Evolutionary conservation across 2,888 invertebrate genomes (phyloP).

Genomic region (Lucinisca nassula): DNA sequence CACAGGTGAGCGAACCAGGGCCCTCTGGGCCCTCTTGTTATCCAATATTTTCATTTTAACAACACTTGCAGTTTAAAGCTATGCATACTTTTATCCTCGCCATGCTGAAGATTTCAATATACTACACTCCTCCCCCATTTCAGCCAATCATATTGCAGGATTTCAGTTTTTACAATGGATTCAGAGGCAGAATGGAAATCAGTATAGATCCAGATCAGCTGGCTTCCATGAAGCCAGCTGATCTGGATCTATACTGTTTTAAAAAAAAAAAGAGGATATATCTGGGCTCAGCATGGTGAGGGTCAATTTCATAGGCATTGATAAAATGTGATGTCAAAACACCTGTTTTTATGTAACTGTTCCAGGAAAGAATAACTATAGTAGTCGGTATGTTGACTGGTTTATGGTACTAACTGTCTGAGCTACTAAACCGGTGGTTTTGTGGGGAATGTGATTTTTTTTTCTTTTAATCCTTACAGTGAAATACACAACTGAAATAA

Average conservation of each 20-base stretch:
- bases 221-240: neutral
- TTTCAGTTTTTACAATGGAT: too few species aligned
- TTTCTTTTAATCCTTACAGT: neutral
- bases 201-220: neutral
- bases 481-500: neutral
- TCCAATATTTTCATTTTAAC: too few species aligned
- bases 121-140: too few species aligned
- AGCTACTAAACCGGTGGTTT: neutral
- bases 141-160: too few species aligned
- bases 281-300: too few species aligned
- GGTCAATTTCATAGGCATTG: neutral
- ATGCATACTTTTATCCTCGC: too few species aligned
- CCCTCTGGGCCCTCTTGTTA: too few species aligned
- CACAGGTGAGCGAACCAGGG: too few species aligned
- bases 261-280: neutral
- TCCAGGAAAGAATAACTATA: neutral
- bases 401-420: neutral
- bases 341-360: neutral
- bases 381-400: neutral
- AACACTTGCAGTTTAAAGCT: too few species aligned
- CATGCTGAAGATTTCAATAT: too few species aligned
- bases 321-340: neutral
- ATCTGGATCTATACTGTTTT: neutral
- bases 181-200: too few species aligned
- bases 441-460: neutral